Percentiles rank a stretch among this genome's conserved stretches.
Evolutionary conservation across 2,797 vertebrate genomes (phyloP).

Genomic region (Carcharodon carcharias): DNA sequence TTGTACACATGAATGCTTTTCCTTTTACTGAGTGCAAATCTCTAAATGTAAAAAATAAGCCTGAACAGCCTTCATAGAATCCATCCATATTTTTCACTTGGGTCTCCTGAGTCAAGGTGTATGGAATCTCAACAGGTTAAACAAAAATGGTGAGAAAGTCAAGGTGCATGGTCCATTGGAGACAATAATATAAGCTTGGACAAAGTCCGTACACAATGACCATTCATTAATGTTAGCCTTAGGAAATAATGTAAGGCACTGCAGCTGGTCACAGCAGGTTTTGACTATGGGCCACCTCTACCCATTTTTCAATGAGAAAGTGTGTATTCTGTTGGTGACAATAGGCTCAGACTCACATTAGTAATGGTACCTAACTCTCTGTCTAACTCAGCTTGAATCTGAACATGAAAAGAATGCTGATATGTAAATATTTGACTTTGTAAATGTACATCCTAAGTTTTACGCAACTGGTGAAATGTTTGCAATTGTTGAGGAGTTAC

Average conservation of each 20-base stretch:
- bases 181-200: not conserved
- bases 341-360: not conserved
- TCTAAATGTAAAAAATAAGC: not conserved
- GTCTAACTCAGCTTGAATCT: not conserved
- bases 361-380: not conserved
- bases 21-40: not conserved
- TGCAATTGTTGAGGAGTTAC: not conserved
- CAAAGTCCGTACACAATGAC: not conserved
- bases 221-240: conserved; percentile 24
- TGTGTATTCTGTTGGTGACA: not conserved
- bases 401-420: not conserved
- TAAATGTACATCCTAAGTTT: not conserved
- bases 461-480: not conserved
- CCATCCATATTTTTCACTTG: conserved; percentile 4
- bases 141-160: not conserved
- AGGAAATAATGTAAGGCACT: conserved; percentile 30
- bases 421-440: not conserved
- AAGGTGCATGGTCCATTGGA: not conserved
- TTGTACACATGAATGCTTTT: not conserved
- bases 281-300: conserved; percentile 19
- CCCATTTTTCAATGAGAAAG: conserved; percentile 34
- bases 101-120: not conserved
- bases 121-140: conserved; percentile 3
- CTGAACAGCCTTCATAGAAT: not conserved
- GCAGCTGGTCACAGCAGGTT: conserved; percentile 38